phyloP scores from a whole-genome alignment of 2,113 vertebrate genomes.

The Raphicerus campestris region DNA sequence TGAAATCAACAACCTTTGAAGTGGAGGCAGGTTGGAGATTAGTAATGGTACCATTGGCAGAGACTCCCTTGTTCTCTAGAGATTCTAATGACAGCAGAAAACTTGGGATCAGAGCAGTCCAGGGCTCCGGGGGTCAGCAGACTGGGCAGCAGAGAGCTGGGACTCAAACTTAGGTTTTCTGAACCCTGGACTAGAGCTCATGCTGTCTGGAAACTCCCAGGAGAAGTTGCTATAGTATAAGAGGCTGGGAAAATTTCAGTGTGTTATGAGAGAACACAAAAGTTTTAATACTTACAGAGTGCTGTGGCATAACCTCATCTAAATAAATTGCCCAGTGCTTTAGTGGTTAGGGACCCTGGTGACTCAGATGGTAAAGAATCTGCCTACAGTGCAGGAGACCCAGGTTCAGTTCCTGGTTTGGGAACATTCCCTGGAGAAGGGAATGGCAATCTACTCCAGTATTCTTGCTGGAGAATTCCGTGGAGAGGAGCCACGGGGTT shows the following conservation, averaged over 20 bases:
- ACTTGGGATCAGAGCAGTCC: neutral
- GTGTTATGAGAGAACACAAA: neutral
- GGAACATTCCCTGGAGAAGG: neutral
- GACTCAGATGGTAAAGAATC: neutral
- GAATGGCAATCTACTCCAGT: neutral
- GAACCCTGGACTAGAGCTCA: neutral
- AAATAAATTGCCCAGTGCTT: neutral
- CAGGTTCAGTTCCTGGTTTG: neutral
- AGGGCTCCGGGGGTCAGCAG: neutral
- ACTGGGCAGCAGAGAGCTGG: neutral
- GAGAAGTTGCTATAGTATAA: neutral
- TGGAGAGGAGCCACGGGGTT: neutral
- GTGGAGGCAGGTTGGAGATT: neutral
- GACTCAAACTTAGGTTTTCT: neutral
- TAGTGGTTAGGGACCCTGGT: neutral
- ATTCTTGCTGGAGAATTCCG: neutral
- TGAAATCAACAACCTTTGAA: neutral
- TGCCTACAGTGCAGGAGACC: neutral
- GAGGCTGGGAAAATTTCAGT: neutral
- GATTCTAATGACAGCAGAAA: neutral
- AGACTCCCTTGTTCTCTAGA: neutral
- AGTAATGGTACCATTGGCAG: neutral
- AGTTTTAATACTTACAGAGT: constrained; percentile 9
- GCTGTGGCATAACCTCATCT: neutral
- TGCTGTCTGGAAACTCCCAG: neutral